phyloP scores from a whole-genome alignment of 2,113 vertebrate genomes.

The Gobio gobio region DNA sequence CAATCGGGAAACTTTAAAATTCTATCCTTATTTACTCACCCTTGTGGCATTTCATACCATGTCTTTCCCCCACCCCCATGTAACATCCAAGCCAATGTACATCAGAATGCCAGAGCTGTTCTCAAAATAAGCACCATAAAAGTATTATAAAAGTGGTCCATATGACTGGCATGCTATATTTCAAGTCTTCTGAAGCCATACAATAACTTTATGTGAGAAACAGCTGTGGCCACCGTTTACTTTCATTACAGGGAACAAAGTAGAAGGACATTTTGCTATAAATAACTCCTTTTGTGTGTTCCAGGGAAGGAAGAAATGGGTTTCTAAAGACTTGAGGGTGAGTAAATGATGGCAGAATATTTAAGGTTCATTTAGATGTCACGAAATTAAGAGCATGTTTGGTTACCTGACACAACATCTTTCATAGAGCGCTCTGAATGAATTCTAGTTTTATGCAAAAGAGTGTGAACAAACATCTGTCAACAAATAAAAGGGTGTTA shows the following conservation, averaged over 20 bases:
- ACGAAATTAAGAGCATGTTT: not conserved
- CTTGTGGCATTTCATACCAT: not conserved
- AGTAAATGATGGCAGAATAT: conserved; percentile 18
- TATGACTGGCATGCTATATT: not conserved
- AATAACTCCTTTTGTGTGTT: conserved; percentile 36
- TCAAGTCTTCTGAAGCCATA: conserved; percentile 1
- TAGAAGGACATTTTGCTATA: conserved; percentile 25
- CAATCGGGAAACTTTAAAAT: not conserved
- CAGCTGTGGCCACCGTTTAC: not conserved
- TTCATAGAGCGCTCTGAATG: not conserved
- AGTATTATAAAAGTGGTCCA: not conserved
- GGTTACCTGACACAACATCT: not conserved
- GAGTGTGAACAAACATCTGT: not conserved
- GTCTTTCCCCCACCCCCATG: not conserved
- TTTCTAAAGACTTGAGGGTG: not conserved
- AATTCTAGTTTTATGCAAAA: not conserved
- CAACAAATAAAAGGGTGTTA: conserved; percentile 21
- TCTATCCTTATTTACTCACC: not conserved
- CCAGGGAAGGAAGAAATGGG: not conserved
- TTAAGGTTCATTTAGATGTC: conserved; percentile 3
- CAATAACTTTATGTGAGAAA: not conserved
- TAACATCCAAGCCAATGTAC: not conserved
- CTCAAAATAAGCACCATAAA: not conserved
- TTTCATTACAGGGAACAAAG: conserved; percentile 24
- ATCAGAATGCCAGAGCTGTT: not conserved